Conservation (phyloP, 1,140 invertebrate species). For the Pogonus chalceus region DNA sequence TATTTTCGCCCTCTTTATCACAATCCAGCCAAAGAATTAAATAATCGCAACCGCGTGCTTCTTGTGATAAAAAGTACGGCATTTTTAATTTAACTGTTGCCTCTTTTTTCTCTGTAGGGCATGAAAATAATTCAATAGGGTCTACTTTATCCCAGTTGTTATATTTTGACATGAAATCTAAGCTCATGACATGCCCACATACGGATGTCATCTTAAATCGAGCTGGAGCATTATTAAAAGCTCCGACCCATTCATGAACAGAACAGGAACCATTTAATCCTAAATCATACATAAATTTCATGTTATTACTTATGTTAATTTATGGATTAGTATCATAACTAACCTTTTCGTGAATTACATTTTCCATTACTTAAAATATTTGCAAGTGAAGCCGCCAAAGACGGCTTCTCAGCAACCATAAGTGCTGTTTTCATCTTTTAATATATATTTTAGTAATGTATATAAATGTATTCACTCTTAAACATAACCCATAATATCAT, state of each 20-base stretch:
- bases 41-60: constrained; percentile 79
- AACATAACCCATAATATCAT: too few relatives aligned
- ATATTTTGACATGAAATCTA: constrained; percentile 92
- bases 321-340: constrained; percentile 21
- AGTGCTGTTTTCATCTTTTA: constrained; percentile 76
- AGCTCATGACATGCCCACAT: constrained; percentile 94
- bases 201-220: constrained; percentile 96
- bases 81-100: constrained; percentile 90
- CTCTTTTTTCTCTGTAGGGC: constrained; percentile 93
- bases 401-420: constrained; percentile 99
- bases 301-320: not conserved
- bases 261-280: constrained; percentile 83
- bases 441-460: too few relatives aligned
- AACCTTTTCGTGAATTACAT: constrained; percentile 76
- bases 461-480: too few relatives aligned
- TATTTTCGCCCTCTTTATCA: constrained; percentile 99
- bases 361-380: constrained; percentile 88
- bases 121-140: constrained; percentile 89
- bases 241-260: constrained; percentile 86
- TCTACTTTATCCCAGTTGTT: constrained; percentile 99
- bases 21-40: constrained; percentile 98
- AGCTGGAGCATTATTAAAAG: constrained; percentile 62
- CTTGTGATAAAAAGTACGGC: constrained; percentile 79
- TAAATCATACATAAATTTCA: constrained; percentile 27
- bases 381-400: constrained; percentile 87